Percentiles rank a stretch among this genome's conserved stretches.
These are phyloP conservation scores for Shargacucullia verbasci DNA, from an alignment of 2,888 invertebrate species.

Conservation along the genomic window DNA sequence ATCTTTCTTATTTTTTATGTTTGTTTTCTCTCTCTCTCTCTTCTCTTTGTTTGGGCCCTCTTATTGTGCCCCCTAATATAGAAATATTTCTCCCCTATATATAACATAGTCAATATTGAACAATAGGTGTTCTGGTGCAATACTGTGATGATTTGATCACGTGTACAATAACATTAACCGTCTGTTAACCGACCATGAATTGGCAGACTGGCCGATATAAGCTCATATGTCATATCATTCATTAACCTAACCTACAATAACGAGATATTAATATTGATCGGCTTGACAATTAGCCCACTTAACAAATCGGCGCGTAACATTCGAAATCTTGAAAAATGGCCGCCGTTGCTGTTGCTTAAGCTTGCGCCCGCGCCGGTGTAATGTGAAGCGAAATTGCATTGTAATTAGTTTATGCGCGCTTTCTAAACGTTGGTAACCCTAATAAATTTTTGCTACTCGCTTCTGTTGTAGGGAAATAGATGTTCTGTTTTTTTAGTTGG, in stretches of 20 bases:
- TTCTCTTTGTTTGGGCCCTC: too few species aligned
- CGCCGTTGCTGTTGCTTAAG: conserved; percentile 58
- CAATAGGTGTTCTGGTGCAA: too few species aligned
- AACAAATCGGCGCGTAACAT: conserved; percentile 47
- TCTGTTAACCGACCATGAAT: background rate
- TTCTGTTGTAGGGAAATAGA: conserved; percentile 41
- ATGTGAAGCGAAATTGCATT: conserved; percentile 67
- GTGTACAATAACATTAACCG: too few species aligned
- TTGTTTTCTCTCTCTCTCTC: too few species aligned
- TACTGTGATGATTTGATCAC: too few species aligned
- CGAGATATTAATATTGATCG: conserved; percentile 43
- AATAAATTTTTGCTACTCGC: conserved; percentile 52
- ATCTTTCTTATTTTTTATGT: too few species aligned
- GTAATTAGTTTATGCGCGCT: conserved; percentile 74
- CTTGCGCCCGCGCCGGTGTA: conserved; percentile 44
- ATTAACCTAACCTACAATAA: conserved; percentile 12
- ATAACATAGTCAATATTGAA: too few species aligned
- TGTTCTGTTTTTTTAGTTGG: conserved; percentile 28
- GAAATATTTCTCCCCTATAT: too few species aligned
- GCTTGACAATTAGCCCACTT: conserved; percentile 53
- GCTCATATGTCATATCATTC: too few species aligned
- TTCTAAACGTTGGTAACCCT: conserved; percentile 69
- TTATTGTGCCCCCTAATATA: too few species aligned
- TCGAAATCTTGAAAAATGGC: conserved; percentile 58
- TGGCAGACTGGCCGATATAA: too few species aligned